Conservation (phyloP, 2,113 vertebrate species). For the Alexandromys fortis region DNA sequence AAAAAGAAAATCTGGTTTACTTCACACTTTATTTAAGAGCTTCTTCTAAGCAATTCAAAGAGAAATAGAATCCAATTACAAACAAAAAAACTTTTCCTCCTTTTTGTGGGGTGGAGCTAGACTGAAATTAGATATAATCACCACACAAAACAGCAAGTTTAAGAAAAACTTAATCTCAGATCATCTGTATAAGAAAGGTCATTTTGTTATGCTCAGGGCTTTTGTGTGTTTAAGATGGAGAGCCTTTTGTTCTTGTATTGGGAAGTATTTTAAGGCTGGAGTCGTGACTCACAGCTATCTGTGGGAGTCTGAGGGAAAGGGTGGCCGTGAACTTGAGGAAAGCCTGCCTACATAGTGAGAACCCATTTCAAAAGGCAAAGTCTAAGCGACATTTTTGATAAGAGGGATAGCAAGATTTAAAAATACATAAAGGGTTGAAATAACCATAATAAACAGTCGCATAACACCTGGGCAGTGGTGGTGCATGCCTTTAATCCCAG, state of each 20-base stretch:
- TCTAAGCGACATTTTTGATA: neutral
- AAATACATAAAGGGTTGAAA: conserved; percentile 5
- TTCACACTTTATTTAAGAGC: conserved; percentile 61
- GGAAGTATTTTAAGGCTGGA: neutral
- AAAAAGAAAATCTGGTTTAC: conserved; percentile 60
- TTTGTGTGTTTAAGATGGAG: conserved; percentile 24
- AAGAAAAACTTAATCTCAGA: conserved; percentile 21
- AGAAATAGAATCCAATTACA: conserved; percentile 33
- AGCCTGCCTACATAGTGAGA: neutral
- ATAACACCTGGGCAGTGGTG: neutral
- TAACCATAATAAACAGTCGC: neutral
- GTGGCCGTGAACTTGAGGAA: neutral
- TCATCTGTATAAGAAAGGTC: neutral
- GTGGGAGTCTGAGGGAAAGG: neutral
- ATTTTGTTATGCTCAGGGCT: neutral
- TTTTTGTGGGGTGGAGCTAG: neutral
- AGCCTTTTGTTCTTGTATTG: neutral
- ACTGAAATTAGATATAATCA: neutral
- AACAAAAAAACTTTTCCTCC: neutral
- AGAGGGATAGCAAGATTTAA: neutral
- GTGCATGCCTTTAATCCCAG: neutral
- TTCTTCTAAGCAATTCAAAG: conserved; percentile 45
- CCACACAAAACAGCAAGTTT: conserved; percentile 49
- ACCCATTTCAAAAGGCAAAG: neutral
- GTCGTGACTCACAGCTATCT: neutral